Evolutionary conservation across 2,888 invertebrate species (phyloP), one percentile per base, ranked within the genome.

Genomic region (Vesta saturnalis): DNA sequence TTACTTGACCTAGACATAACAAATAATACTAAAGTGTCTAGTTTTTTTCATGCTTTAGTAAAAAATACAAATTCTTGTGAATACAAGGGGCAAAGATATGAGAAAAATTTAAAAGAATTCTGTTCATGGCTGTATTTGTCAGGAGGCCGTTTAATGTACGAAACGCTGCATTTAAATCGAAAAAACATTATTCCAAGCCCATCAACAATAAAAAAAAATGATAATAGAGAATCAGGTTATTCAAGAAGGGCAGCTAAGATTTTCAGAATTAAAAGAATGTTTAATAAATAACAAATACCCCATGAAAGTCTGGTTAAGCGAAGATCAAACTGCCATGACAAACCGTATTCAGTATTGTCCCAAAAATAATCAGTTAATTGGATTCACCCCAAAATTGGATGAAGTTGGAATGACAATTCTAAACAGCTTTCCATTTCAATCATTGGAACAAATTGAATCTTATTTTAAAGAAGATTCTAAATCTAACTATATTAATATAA

Each of bases 1-100:
- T 43, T 14, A 43, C 43, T 43, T 43, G 43, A 43, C 43, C 43
- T 43, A 43, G 14, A 43, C 43, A 43, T 43, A 43, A 43, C 43
- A 43, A 43, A 43, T 14, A 43, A 12, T 43, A 43, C 43, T 43
- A 14, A 43, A 43, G 43, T 43, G 43, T 43, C 14, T 23, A 23
- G 23, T 23, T 23, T 23, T 23, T 23, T 23, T 23, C 23, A 23
- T 23, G 23, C 23, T 23, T 23, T 23, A 23, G 43, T 43, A 43
- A 43, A 10, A 43, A 43, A 43, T 43, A 43, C 43, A 43, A 43
- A 43, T 43, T 43, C 43, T 5, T 43, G 43, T 43, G 43, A 43
- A 43, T n/a, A 43, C 43, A 43, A 43, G 14, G 43, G 43, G 14
- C 43, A 43, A 43, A 43, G 43, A 43, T 43, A 43, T 43, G 43